Conservation (phyloP, 2,888 invertebrate genomes). For the Apamea monoglypha region DNA sequence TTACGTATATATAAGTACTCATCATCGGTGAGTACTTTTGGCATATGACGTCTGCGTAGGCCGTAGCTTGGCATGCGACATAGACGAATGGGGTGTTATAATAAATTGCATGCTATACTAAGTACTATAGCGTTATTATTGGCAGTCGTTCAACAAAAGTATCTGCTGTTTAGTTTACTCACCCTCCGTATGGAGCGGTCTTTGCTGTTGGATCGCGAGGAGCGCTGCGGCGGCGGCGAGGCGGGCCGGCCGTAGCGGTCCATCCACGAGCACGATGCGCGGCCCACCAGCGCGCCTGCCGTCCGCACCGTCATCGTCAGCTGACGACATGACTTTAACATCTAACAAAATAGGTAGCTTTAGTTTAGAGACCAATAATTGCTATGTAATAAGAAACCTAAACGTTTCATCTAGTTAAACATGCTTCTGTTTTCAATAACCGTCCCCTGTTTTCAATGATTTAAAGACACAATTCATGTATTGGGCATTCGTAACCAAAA, state of each 20-base stretch:
- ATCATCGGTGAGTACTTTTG: slow-evolving; percentile 21
- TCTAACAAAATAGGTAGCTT: slow-evolving; percentile 87
- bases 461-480: neutral
- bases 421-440: neutral
- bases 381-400: neutral
- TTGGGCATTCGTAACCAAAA: slow-evolving; percentile 1
- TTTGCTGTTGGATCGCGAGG: slow-evolving; percentile 89
- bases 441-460: neutral
- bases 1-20: slow-evolving; percentile 59
- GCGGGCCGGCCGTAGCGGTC: slow-evolving; percentile 97
- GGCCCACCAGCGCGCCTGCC: slow-evolving; percentile 93
- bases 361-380: neutral
- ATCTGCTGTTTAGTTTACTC: slow-evolving; percentile 67
- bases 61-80: neutral
- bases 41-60: neutral
- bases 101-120: neutral
- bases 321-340: slow-evolving; percentile 96
- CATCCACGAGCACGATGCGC: slow-evolving; percentile 98
- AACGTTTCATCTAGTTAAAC: neutral
- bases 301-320: slow-evolving; percentile 97
- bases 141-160: slow-evolving; percentile 36
- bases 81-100: neutral
- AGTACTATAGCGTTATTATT: neutral
- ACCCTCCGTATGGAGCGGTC: slow-evolving; percentile 92
- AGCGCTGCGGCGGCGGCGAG: slow-evolving; percentile 92